Percentiles rank a stretch among this genome's conserved stretches.
Evolutionary conservation across 2,113 vertebrate genomes (phyloP).

Genomic region (Cygnus atratus): DNA sequence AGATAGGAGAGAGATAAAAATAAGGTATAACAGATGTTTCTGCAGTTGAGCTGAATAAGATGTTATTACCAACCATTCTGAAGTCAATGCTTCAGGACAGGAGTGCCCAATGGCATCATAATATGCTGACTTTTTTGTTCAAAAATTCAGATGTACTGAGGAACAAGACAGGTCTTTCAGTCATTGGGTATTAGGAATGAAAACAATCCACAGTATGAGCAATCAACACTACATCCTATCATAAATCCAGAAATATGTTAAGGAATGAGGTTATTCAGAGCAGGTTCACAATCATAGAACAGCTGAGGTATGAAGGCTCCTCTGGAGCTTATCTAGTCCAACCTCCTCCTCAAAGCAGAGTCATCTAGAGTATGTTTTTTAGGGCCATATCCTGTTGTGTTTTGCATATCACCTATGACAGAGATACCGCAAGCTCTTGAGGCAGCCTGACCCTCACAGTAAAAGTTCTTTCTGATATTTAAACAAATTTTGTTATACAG

Average conservation of each 20-base stretch:
- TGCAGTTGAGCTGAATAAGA: neutral
- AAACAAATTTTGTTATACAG: neutral
- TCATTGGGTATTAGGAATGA: neutral
- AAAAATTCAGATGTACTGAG: neutral
- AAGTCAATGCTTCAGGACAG: neutral
- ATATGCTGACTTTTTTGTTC: neutral
- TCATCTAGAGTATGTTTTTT: neutral
- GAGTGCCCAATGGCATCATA: neutral
- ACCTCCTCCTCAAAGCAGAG: neutral
- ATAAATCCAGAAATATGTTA: neutral
- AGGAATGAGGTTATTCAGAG: neutral
- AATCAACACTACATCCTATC: neutral
- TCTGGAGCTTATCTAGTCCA: neutral
- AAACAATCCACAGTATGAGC: neutral
- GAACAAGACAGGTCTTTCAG: neutral
- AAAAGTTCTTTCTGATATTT: neutral
- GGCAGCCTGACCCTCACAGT: neutral
- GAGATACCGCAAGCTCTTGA: neutral
- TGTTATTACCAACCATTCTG: neutral
- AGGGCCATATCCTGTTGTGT: neutral
- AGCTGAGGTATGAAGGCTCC: neutral
- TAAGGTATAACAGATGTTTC: neutral
- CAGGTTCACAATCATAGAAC: neutral
- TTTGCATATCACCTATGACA: neutral
- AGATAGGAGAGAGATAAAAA: neutral